phyloP scores from a whole-genome alignment of 2,113 vertebrate species.

The Prinia subflava region DNA sequence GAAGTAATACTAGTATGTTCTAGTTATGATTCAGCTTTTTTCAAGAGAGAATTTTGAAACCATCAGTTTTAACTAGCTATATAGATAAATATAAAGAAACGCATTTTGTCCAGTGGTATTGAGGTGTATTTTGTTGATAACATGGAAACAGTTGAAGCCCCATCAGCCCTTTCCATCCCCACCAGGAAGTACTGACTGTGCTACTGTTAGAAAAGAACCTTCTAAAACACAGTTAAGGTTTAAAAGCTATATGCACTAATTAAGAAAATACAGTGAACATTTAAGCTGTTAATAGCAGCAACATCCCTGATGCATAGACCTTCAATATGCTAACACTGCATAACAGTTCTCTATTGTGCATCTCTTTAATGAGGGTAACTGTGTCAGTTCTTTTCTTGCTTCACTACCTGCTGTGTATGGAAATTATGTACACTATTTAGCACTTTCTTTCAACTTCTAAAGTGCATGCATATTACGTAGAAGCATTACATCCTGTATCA shows the following conservation, averaged over 20 bases:
- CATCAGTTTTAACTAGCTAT: not conserved
- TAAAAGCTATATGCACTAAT: conserved; percentile 71
- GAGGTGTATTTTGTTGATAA: conserved; percentile 29
- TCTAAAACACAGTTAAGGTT: conserved; percentile 58
- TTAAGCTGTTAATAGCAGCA: conserved; percentile 74
- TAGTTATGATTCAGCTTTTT: not conserved
- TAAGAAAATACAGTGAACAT: conserved; percentile 74
- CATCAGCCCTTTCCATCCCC: conserved; percentile 35
- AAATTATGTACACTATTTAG: conserved; percentile 67
- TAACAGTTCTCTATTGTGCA: conserved; percentile 69
- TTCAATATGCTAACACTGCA: conserved; percentile 58
- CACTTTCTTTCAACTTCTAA: conserved; percentile 66
- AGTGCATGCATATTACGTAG: conserved; percentile 55
- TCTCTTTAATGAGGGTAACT: conserved; percentile 62
- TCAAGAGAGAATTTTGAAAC: not conserved
- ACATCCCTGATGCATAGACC: conserved; percentile 65
- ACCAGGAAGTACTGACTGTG: conserved; percentile 27
- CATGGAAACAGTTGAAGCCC: conserved; percentile 48
- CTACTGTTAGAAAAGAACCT: conserved; percentile 32
- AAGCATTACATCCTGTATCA: conserved; percentile 37
- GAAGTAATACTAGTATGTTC: not conserved
- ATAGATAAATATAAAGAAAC: not conserved
- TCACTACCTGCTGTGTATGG: conserved; percentile 73
- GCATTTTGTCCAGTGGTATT: not conserved
- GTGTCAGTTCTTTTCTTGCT: conserved; percentile 68